Percentiles rank a stretch among this genome's conserved stretches.
Conservation (phyloP, 92 coral and sea anemone species). For the Actinostola sp. region DNA sequence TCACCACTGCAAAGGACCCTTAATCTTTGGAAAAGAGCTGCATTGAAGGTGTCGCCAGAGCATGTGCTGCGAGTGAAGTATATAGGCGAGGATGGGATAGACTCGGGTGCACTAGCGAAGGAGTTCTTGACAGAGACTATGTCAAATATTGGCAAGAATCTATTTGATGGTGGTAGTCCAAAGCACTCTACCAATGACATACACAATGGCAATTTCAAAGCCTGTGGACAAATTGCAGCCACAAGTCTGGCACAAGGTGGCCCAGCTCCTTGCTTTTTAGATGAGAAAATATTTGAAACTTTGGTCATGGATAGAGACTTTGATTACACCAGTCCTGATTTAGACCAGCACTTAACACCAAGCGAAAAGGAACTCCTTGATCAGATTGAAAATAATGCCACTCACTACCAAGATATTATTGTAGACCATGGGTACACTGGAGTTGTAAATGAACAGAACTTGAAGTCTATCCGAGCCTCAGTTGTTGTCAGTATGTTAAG, state of each 20-base stretch:
- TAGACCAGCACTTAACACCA: conserved; percentile 60
- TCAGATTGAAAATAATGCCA: conserved; percentile 52
- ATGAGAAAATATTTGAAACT: conserved; percentile 46
- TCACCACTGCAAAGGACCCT: conserved; percentile 55
- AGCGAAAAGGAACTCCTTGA: conserved; percentile 40
- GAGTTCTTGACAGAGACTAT: too few relatives aligned
- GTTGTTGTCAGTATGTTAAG: conserved; percentile 63
- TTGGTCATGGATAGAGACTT: conserved; percentile 43
- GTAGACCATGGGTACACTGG: conserved; percentile 64
- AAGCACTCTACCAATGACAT: conserved; percentile 43
- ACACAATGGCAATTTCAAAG: conserved; percentile 61
- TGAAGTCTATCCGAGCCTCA: conserved; percentile 51
- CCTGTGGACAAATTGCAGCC: conserved; percentile 65
- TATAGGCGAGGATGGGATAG: conserved; percentile 64
- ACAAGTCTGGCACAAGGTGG: conserved; percentile 66
- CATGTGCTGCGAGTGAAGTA: conserved; percentile 42
- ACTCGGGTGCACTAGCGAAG: conserved; percentile 63
- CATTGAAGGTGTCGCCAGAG: conserved; percentile 43
- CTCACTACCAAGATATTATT: conserved; percentile 44
- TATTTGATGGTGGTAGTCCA: too few relatives aligned
- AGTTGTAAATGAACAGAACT: conserved; percentile 36
- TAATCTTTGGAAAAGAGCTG: conserved; percentile 57
- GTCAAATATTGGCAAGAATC: conserved; percentile 46
- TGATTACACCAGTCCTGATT: conserved; percentile 44
- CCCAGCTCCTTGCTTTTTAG: conserved; percentile 58